These are phyloP conservation scores for Rhinichthys klamathensis DNA, from an alignment of 2,113 vertebrate species.

Conservation along the genomic window DNA sequence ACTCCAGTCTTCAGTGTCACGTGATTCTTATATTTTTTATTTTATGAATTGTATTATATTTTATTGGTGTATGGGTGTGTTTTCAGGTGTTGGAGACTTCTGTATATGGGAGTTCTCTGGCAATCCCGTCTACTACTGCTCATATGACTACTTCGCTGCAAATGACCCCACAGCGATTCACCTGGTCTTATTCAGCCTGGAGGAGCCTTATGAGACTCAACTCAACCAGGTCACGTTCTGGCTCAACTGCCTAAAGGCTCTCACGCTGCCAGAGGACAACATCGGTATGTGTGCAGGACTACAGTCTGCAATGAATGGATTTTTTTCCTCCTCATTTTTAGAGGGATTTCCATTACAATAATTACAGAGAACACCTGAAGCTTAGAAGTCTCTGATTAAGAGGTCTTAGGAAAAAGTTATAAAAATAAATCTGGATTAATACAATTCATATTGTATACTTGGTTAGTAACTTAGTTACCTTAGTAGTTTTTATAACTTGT, in stretches of 20 bases:
- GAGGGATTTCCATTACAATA: slow-evolving; percentile 8
- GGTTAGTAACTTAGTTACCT: not conserved
- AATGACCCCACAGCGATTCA: slow-evolving; percentile 92
- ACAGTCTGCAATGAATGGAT: not conserved
- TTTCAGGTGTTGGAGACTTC: slow-evolving; percentile 92
- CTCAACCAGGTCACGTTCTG: slow-evolving; percentile 95
- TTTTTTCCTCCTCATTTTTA: not conserved
- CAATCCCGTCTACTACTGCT: slow-evolving; percentile 94
- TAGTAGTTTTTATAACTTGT: too few species aligned
- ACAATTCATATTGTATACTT: not conserved
- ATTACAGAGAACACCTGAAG: slow-evolving; percentile 1
- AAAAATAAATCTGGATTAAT: not conserved
- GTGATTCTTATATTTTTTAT: not conserved
- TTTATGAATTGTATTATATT: not conserved
- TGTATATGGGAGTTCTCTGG: slow-evolving; percentile 98
- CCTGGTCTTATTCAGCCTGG: slow-evolving; percentile 90
- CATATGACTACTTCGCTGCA: slow-evolving; percentile 94
- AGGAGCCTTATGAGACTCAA: slow-evolving; percentile 96
- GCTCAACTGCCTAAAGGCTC: slow-evolving; percentile 93
- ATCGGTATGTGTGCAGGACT: slow-evolving; percentile 77
- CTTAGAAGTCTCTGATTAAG: not conserved
- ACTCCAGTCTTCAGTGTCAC: not conserved
- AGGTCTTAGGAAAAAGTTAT: not conserved
- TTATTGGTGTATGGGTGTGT: slow-evolving; percentile 23
- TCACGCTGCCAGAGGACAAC: slow-evolving; percentile 86